A percentile compares a stretch with the other conserved stretches of the same genome.
Evolutionary conservation across 2,888 invertebrate species (phyloP).

Genomic region (Prosopocoilus inquinatus): DNA sequence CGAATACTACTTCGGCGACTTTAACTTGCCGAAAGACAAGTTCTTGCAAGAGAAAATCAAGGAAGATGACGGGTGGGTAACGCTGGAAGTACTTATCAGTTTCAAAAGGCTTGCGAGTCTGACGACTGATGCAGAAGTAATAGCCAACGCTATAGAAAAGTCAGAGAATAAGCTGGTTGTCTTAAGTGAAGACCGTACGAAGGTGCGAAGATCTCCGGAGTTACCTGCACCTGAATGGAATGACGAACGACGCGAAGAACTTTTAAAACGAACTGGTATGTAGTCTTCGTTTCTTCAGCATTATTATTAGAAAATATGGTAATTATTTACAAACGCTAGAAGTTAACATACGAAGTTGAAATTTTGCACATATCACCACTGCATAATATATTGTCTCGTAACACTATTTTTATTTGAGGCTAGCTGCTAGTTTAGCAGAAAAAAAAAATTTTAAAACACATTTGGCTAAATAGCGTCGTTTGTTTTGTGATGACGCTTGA

Average conservation of each 20-base stretch:
- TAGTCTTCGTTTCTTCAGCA: neutral
- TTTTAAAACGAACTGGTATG: constrained; percentile 65
- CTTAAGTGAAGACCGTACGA: constrained; percentile 58
- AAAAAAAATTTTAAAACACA: no score
- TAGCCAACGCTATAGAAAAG: constrained; percentile 72
- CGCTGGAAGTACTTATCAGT: constrained; percentile 76
- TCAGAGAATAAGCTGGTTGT: constrained; percentile 72
- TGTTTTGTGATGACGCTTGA: no score
- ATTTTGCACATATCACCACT: no score
- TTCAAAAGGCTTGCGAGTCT: constrained; percentile 84
- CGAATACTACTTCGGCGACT: constrained; percentile 76
- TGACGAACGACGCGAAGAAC: constrained; percentile 77
- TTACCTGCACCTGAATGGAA: constrained; percentile 81
- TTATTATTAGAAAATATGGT: no score
- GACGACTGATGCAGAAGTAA: constrained; percentile 65
- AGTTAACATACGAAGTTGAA: no score
- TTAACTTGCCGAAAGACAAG: constrained; percentile 88
- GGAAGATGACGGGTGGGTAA: constrained; percentile 89
- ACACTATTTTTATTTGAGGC: no score
- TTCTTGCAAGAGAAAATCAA: constrained; percentile 86
- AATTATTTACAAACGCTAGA: neutral
- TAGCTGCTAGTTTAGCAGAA: no score
- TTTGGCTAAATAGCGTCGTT: no score
- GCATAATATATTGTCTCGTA: no score
- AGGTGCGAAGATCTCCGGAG: constrained; percentile 72